A percentile compares a stretch with the other conserved stretches of the same genome.
Conservation (phyloP, 1,140 invertebrate species). For the Brachionus rotundiformis region DNA sequence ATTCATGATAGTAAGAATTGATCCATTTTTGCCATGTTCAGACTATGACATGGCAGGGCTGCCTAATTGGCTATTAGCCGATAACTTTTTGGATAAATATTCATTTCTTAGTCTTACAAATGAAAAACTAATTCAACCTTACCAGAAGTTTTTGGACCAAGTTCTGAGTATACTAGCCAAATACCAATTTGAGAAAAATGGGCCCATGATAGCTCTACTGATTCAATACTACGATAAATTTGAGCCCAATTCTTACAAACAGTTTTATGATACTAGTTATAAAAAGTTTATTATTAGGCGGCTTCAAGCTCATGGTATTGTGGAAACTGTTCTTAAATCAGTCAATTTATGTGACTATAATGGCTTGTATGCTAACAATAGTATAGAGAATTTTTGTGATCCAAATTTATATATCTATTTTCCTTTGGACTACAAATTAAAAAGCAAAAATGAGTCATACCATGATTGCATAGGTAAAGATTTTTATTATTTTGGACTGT, state of each 20-base stretch:
- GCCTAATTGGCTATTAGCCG: constrained; percentile 19
- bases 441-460: background rate
- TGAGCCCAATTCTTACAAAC: background rate
- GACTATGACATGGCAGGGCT: constrained; percentile 41
- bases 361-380: background rate
- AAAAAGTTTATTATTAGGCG: background rate
- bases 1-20: constrained; percentile 27
- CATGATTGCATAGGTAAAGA: background rate
- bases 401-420: constrained; percentile 6
- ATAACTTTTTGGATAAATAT: background rate
- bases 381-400: background rate
- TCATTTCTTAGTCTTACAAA: background rate
- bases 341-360: background rate
- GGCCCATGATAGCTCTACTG: constrained; percentile 7
- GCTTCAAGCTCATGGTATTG: background rate
- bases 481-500: too few relatives aligned
- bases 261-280: background rate
- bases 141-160: background rate
- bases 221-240: background rate
- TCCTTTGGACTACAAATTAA: constrained; percentile 12
- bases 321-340: background rate
- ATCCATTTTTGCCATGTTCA: constrained; percentile 32
- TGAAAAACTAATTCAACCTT: background rate
- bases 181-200: background rate
- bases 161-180: background rate